These are phyloP conservation scores for Forbesichthys agassizii DNA, from an alignment of 2,113 vertebrate genomes.

Conservation along the genomic window DNA sequence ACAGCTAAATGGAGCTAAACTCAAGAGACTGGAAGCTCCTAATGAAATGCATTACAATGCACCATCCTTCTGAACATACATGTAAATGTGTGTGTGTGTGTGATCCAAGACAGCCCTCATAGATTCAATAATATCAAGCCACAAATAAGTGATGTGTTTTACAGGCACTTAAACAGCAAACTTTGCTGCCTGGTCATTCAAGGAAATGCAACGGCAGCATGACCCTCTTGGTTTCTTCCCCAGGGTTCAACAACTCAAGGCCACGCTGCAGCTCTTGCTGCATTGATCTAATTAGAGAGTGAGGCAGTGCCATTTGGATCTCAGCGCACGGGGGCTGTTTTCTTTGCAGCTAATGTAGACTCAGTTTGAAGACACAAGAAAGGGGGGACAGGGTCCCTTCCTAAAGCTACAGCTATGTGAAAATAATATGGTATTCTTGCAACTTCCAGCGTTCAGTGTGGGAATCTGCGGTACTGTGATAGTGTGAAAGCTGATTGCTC, in stretches of 20 bases:
- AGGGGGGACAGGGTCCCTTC: neutral
- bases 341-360: slow-evolving; percentile 27
- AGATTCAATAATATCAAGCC: neutral
- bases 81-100: neutral
- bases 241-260: slow-evolving; percentile 21
- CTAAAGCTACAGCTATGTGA: neutral
- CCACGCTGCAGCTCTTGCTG: slow-evolving; percentile 26
- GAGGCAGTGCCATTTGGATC: slow-evolving; percentile 20
- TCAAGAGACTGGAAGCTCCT: too few species aligned
- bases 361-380: slow-evolving; percentile 7
- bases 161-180: neutral
- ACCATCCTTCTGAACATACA: neutral
- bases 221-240: neutral
- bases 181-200: neutral
- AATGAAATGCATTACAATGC: too few species aligned
- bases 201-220: slow-evolving; percentile 6
- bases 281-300: slow-evolving; percentile 35
- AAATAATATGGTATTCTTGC: neutral
- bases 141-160: neutral
- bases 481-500: slow-evolving; percentile 38
- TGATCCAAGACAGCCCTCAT: neutral
- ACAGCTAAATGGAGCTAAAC: too few species aligned
- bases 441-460: neutral
- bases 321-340: neutral
- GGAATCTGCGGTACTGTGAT: slow-evolving; percentile 1